Percentiles rank a stretch among this genome's conserved stretches.
Evolutionary conservation across 1,140 invertebrate species (phyloP).

Genomic region (Cydia pomonella): DNA sequence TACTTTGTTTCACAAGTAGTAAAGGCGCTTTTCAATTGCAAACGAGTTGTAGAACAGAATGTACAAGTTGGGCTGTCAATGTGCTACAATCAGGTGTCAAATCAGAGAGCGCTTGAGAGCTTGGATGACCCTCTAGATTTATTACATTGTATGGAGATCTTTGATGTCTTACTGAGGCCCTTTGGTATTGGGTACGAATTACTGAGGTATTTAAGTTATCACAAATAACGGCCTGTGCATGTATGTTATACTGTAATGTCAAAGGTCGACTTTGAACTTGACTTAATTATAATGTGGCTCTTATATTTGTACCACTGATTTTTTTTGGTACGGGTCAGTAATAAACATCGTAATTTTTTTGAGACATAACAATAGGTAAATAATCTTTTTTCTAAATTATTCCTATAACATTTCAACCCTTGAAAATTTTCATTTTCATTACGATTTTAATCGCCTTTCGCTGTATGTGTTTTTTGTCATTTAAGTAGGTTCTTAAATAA

Average conservation of each 20-base stretch:
- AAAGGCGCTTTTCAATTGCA: not conserved
- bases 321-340: not conserved
- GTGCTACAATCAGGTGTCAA: slow-evolving; percentile 26
- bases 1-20: not conserved
- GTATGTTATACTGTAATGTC: not conserved
- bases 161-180: slow-evolving; percentile 23
- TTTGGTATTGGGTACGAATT: slow-evolving; percentile 12
- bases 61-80: slow-evolving; percentile 9
- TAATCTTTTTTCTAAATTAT: too few relatives aligned
- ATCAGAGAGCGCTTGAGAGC: slow-evolving; percentile 25
- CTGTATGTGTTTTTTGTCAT: too few relatives aligned
- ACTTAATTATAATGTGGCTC: not conserved
- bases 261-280: not conserved
- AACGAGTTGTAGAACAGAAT: not conserved
- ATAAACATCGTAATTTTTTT: too few relatives aligned
- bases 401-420: too few relatives aligned
- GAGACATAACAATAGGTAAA: too few relatives aligned
- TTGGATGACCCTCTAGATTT: slow-evolving; percentile 25
- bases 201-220: slow-evolving; percentile 1
- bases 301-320: not conserved
- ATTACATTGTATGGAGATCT: slow-evolving; percentile 12
- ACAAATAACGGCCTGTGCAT: not conserved
- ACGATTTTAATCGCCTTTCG: too few relatives aligned
- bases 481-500: too few relatives aligned
- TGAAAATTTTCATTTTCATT: too few relatives aligned